Percentiles rank a stretch among this genome's conserved stretches.
Evolutionary conservation across 2,888 invertebrate genomes (phyloP).

Genomic region (Agrotis exclamationis): DNA sequence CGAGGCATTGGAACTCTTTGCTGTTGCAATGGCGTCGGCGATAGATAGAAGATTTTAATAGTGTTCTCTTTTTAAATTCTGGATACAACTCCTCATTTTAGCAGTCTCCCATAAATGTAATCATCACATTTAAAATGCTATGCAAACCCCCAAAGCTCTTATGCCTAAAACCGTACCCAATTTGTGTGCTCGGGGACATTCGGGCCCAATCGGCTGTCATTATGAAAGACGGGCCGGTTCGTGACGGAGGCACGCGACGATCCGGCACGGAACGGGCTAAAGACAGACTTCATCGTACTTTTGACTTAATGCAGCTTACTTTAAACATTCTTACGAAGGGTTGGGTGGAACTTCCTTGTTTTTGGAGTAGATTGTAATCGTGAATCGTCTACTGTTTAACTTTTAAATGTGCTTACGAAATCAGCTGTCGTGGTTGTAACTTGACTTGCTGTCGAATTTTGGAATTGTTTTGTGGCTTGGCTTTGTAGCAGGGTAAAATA

Average conservation of each 20-base stretch:
- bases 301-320: constrained; percentile 60
- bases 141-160: constrained; percentile 4
- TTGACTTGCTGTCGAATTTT: constrained; percentile 6
- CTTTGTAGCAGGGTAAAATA: not conserved
- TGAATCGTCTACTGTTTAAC: constrained; percentile 57
- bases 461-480: constrained; percentile 20
- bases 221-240: constrained; percentile 21
- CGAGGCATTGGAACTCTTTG: constrained; percentile 35
- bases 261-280: constrained; percentile 46
- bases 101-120: constrained; percentile 10
- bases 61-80: no score
- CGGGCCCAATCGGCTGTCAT: constrained; percentile 50
- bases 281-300: constrained; percentile 51
- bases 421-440: constrained; percentile 26
- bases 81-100: no score
- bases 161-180: constrained; percentile 26
- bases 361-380: constrained; percentile 55
- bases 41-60: no score
- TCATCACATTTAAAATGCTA: constrained; percentile 10
- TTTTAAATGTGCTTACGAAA: constrained; percentile 54
- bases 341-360: constrained; percentile 38
- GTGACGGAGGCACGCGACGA: constrained; percentile 49
- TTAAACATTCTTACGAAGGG: constrained; percentile 52
- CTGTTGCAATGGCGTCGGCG: not conserved
- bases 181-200: constrained; percentile 40